Evolutionary conservation across 2,888 invertebrate genomes (phyloP).

Genomic region (Tolmerus cingulatus): DNA sequence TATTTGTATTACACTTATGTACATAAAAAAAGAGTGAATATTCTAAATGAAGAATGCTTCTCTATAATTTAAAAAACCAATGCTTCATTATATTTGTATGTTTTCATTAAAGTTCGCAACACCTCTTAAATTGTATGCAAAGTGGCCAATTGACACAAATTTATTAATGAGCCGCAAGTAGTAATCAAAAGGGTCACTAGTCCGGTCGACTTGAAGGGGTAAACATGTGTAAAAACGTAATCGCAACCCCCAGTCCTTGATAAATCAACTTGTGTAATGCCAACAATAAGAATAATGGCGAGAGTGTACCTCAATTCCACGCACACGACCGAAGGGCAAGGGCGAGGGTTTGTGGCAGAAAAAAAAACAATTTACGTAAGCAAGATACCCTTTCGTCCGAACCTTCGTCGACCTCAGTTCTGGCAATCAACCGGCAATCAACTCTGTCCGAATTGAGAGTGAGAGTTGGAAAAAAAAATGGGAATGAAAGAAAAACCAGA

Average conservation of each 20-base stretch:
- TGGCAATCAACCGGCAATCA: conserved; percentile 22
- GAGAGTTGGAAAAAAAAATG: neutral
- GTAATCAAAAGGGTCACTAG: neutral
- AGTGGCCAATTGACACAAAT: neutral
- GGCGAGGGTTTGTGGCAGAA: neutral
- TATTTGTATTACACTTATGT: too few relatives aligned
- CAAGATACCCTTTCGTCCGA: conserved; percentile 10
- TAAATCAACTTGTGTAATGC: conserved; percentile 20
- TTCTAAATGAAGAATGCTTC: too few relatives aligned
- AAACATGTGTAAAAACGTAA: neutral
- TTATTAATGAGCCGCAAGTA: neutral
- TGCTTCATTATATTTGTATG: neutral
- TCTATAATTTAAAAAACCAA: neutral
- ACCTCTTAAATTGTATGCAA: neutral
- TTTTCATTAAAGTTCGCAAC: neutral
- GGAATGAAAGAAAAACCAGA: neutral
- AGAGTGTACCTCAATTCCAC: neutral
- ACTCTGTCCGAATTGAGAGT: conserved; percentile 28
- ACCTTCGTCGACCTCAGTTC: conserved; percentile 7
- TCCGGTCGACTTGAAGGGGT: neutral
- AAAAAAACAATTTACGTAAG: conserved; percentile 15
- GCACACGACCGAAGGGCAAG: neutral
- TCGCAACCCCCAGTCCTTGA: neutral
- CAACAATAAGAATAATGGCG: conserved; percentile 5
- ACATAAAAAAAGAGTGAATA: too few relatives aligned